A percentile compares a stretch with the other conserved stretches of the same genome.
phyloP scores from a whole-genome alignment of 2,797 vertebrate species.

The Paguma larvata region DNA sequence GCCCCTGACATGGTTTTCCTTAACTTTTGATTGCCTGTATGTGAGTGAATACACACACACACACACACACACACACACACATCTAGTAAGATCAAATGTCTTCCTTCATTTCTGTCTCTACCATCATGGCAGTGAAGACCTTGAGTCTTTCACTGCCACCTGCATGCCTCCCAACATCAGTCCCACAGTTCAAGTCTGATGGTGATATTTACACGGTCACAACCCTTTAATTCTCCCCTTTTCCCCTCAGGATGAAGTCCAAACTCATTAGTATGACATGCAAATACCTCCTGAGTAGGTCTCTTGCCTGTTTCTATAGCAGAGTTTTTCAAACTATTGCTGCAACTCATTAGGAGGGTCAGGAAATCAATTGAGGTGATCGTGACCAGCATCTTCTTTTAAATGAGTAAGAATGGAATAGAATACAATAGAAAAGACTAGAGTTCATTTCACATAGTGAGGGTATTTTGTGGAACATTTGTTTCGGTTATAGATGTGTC shows the following conservation, averaged over 20 bases:
- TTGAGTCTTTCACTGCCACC: background rate
- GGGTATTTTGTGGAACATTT: background rate
- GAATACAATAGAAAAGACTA: background rate
- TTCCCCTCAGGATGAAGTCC: background rate
- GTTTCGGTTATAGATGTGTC: background rate
- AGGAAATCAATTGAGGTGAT: slow-evolving; percentile 54
- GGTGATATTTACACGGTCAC: background rate
- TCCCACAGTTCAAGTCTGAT: background rate
- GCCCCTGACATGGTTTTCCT: background rate
- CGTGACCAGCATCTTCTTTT: background rate
- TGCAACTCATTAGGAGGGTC: slow-evolving; percentile 28
- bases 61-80: too few relatives aligned
- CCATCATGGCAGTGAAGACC: background rate
- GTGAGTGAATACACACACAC: background rate
- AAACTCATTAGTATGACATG: slow-evolving; percentile 23
- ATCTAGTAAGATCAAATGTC: background rate
- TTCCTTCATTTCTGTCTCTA: background rate
- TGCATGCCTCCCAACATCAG: background rate
- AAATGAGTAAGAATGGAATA: background rate
- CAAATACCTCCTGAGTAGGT: background rate
- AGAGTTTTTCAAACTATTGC: background rate
- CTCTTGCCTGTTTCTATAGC: background rate
- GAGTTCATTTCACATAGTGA: background rate
- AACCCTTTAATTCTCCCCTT: background rate
- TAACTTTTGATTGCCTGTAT: background rate